Evolutionary conservation across 1,140 invertebrate species (phyloP), one percentile per base, ranked within the genome.

Genomic region (Berghia stephanieae): DNA sequence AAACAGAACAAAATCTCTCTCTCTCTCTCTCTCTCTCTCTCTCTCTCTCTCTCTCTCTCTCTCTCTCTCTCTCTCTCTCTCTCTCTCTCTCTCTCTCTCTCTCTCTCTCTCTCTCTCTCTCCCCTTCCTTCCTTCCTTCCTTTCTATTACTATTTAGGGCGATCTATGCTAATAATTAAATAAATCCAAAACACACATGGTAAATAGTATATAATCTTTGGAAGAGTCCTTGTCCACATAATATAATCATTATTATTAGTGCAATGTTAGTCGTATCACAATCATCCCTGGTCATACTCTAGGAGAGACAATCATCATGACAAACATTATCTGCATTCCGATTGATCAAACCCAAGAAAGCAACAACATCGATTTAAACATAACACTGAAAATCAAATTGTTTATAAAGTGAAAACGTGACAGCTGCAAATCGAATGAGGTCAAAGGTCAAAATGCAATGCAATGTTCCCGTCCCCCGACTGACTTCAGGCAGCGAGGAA

Each of bases 61-160:
- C 68, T 70, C 36, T 43, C 68, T 70, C 40, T 43, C 68, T 40
- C 68, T 70, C 40, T 43, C 68, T 43, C 68, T 43, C 16, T 42
- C 68, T 70, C 68, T n/a, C 68, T 40, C 68, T 70, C 40, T 43
- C 68, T 70, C 36, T 42, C 68, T 70, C 68, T 43, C 68, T 40
- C 68, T 70, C 40, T 21, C 8, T 31, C 31, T 2, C 21, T 21
- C 21, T 27, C 10, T 21, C 42, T 21, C 31, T 38, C 27, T 63
- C 43, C n/a, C 42, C 57, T 21, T 38, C 21, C 36, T 21, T 5
- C n/a, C 36, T 44, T 43, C 42, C 68, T 70, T 18, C 31, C 68
- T 70, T 43, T 43, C 68, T 42, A 24, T 42, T 70, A 3, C 38
- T n/a, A 21, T 68, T 5, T 31, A 60, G n/a, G 5, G n/a, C 5